Conservation (phyloP, 2,113 vertebrate species). For the Oxyura jamaicensis region DNA sequence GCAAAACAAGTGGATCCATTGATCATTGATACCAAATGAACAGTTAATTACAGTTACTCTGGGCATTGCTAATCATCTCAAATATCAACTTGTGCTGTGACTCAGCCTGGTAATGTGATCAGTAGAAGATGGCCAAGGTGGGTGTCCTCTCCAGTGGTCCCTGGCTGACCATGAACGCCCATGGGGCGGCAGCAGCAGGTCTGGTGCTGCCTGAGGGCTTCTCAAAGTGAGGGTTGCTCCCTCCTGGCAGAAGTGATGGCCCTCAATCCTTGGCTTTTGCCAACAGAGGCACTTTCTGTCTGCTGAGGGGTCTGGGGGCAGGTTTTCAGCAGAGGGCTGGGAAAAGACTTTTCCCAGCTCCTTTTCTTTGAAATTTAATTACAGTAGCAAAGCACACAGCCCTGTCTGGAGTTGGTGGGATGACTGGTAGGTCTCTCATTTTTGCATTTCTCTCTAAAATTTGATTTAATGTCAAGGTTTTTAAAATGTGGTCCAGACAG, state of each 20-base stretch:
- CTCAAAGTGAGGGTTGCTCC: neutral
- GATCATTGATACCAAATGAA: neutral
- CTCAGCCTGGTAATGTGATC: neutral
- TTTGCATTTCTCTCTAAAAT: neutral
- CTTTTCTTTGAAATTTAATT: neutral
- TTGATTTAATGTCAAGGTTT: neutral
- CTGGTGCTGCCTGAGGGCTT: neutral
- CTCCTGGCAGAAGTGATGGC: neutral
- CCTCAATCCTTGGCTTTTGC: neutral
- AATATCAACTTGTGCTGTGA: neutral
- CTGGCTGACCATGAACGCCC: too few relatives aligned
- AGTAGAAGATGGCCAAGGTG: neutral
- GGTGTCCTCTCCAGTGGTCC: neutral
- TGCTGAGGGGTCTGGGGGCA: neutral
- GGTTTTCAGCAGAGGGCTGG: neutral
- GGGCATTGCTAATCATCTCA: neutral
- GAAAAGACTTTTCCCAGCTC: neutral
- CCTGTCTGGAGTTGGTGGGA: neutral
- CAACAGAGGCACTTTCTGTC: neutral
- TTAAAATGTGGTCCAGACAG: neutral
- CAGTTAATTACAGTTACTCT: slow-evolving; percentile 20
- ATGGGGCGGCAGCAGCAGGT: neutral
- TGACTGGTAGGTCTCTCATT: neutral
- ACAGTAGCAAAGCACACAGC: neutral
- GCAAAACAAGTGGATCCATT: neutral